Base-by-base conservation (phyloP, 2,797 vertebrate genomes). In the Petrocephalus schoutedeni region DNA sequence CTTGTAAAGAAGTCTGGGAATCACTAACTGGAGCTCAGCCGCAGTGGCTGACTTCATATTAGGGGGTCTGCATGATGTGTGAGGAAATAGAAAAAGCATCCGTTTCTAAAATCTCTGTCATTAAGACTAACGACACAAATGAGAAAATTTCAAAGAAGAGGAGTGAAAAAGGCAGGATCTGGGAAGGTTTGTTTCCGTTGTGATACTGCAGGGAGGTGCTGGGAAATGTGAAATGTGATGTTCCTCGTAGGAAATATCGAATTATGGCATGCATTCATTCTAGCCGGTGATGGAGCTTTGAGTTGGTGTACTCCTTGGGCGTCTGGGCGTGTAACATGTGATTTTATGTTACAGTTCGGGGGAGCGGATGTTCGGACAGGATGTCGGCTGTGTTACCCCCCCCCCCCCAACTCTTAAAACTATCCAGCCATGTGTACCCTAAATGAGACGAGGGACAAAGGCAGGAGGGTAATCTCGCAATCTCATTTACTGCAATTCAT, bases 221-320 rank as follows among this genome's bases (percentile, higher is more conserved):
- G 87, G 56, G 82, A 91, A 92, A n/a, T n/a, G n/a, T n/a, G n/a
- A n/a, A n/a, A n/a, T 90, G 51, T 92, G 92, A 93, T 93, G 94
- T 94, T 93, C 91, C 92, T 94, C 89, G 91, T 92, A 93, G 92
- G 90, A 92, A 90, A 93, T 94, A 92, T 91, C 88, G 85, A 61
- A 87, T 87, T 89, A 88, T 87, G 91, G 91, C 92, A 89, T 91
- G 91, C 88, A 87, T 92, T 91, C 90, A 89, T 87, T 91, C 91
- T 91, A 36, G 86, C 89, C 92, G 91, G 88, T 90, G 92, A 92
- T 83, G 41, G 87, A 91, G 90, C 12, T 49, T 0, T 87, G 87
- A 92, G 92, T 90, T 89, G 89, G 91, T 91, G 93, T 94, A 94
- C 93, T 94, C 92, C 91, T 89, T 91, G 56, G 91, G 91, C 89